phyloP scores from a whole-genome alignment of 2,797 vertebrate genomes.

The Anguilla obscura region DNA sequence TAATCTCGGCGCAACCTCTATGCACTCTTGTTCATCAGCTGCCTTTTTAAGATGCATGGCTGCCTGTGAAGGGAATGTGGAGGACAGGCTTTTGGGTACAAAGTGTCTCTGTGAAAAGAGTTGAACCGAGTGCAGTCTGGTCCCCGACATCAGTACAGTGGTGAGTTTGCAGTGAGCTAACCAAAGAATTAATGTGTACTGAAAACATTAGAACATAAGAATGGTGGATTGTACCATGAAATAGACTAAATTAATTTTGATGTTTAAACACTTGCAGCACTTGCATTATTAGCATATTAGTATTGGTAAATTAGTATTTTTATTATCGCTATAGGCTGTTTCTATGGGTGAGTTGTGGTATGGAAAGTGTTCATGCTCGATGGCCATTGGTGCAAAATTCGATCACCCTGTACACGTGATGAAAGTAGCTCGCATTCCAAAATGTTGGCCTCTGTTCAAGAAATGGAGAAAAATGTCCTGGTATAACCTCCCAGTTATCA shows the following conservation, averaged over 20 bases:
- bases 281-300: conserved; percentile 13
- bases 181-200: conserved; percentile 56
- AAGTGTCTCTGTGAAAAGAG: conserved; percentile 1
- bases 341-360: neutral
- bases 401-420: neutral
- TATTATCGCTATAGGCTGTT: conserved; percentile 9
- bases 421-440: neutral
- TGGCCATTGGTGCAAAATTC: neutral
- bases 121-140: neutral
- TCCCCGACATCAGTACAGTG: neutral
- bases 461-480: neutral
- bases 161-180: conserved; percentile 44
- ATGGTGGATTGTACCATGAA: neutral
- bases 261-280: conserved; percentile 13
- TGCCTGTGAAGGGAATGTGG: conserved; percentile 19
- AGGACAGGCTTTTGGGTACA: neutral
- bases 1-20: conserved; percentile 10
- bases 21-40: conserved; percentile 24
- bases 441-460: conserved; percentile 5
- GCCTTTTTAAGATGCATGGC: conserved; percentile 17
- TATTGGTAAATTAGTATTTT: neutral
- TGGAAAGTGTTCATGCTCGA: neutral
- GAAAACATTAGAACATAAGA: neutral
- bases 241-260: conserved; percentile 3
- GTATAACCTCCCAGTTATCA: neutral